A percentile compares a stretch with the other conserved stretches of the same genome.
Evolutionary conservation across 1,140 invertebrate species (phyloP).

Genomic region (Protaetia brevitarsis): DNA sequence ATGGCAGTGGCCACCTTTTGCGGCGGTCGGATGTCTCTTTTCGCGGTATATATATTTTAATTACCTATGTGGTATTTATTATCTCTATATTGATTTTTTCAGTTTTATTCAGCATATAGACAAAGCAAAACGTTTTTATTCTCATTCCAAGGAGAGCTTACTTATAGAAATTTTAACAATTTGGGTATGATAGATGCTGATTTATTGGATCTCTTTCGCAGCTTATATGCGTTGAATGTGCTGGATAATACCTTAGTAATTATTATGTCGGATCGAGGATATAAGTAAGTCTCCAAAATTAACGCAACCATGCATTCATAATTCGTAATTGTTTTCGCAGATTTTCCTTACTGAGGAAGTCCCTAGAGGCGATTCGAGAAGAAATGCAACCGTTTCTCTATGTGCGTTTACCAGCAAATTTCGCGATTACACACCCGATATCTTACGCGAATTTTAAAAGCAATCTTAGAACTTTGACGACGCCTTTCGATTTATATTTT

Average conservation of each 20-base stretch:
- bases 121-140: conserved; percentile 77
- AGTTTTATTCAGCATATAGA: conserved; percentile 58
- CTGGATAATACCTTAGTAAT: conserved; percentile 79
- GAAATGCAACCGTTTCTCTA: conserved; percentile 84
- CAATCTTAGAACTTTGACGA: conserved; percentile 65
- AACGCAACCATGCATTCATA: conserved; percentile 23
- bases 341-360: conserved; percentile 77
- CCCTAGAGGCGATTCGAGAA: conserved; percentile 84
- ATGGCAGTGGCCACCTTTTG: too few relatives aligned
- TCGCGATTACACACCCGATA: conserved; percentile 53
- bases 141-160: conserved; percentile 85
- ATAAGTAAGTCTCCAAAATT: conserved; percentile 56
- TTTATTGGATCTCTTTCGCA: conserved; percentile 61
- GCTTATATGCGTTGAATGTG: conserved; percentile 57
- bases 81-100: conserved; percentile 28
- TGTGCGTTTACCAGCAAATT: conserved; percentile 69
- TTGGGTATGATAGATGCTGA: conserved; percentile 74
- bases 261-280: conserved; percentile 86
- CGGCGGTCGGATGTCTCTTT: too few relatives aligned
- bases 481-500: conserved; percentile 78
- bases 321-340: conserved; percentile 49
- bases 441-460: not conserved
- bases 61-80: too few relatives aligned
- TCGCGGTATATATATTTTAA: too few relatives aligned
- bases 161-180: conserved; percentile 80